phyloP scores from a whole-genome alignment of 2,888 invertebrate species.

The Himalopsyche japonica region DNA sequence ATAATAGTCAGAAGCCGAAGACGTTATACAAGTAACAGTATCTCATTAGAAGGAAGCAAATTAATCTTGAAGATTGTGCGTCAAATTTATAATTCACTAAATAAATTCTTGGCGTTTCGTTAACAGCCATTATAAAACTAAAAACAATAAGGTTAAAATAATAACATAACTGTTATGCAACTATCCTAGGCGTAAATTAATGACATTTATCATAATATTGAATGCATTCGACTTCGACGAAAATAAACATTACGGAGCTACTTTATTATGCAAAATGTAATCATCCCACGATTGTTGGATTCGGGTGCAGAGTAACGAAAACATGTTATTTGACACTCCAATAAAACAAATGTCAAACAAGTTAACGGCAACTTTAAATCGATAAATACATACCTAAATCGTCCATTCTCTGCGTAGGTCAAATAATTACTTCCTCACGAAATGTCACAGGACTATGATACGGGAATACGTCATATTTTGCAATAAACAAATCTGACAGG shows the following conservation, averaged over 20 bases:
- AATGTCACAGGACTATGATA: neutral
- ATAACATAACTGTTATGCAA: neutral
- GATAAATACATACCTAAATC: slow-evolving; percentile 54
- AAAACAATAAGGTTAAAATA: neutral
- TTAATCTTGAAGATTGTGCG: too few species aligned
- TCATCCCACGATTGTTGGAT: neutral
- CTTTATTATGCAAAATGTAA: neutral
- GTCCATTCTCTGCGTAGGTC: slow-evolving; percentile 48
- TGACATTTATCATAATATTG: neutral
- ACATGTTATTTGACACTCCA: neutral
- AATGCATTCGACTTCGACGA: neutral
- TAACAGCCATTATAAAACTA: neutral
- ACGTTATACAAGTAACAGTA: too few species aligned
- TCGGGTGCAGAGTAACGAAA: neutral
- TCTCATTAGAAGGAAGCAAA: too few species aligned
- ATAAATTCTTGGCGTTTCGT: neutral
- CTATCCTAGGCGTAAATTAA: neutral
- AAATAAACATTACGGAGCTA: neutral
- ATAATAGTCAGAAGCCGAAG: too few species aligned
- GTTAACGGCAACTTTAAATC: neutral
- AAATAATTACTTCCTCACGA: neutral
- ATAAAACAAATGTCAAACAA: neutral
- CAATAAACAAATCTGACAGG: neutral
- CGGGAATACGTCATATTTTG: neutral
- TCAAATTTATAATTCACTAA: too few species aligned